Conservation (phyloP, 2,113 vertebrate genomes). For the Danio rerio region DNA sequence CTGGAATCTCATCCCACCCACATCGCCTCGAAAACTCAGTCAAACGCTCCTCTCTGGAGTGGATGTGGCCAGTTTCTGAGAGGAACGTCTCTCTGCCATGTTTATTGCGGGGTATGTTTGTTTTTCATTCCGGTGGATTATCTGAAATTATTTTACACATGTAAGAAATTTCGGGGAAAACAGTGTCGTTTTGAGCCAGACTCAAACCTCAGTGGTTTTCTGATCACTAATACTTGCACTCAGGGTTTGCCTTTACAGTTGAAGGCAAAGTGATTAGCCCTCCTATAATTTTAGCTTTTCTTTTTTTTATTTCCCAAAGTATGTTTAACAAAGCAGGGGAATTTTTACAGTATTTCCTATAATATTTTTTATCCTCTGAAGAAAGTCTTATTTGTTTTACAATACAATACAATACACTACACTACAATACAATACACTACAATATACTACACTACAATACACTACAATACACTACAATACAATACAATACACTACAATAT, state of each 20-base stretch:
- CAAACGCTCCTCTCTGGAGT: background rate
- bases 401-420: too few relatives aligned
- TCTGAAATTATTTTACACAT: slow-evolving; percentile 33
- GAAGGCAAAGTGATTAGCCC: too few relatives aligned
- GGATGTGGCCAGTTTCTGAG: background rate
- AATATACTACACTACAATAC: too few relatives aligned
- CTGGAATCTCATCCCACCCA: slow-evolving; percentile 4
- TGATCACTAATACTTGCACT: background rate
- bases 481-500: too few relatives aligned
- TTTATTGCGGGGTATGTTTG: slow-evolving; percentile 18
- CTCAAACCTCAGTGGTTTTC: slow-evolving; percentile 18
- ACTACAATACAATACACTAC: too few relatives aligned
- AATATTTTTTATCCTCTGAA: too few relatives aligned
- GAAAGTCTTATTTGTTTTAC: too few relatives aligned
- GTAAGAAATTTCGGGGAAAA: background rate
- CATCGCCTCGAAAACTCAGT: background rate
- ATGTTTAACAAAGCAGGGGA: too few relatives aligned
- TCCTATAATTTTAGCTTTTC: too few relatives aligned
- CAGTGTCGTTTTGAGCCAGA: background rate
- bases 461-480: too few relatives aligned
- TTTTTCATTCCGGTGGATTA: slow-evolving; percentile 36
- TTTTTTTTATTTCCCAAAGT: too few relatives aligned
- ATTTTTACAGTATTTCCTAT: too few relatives aligned
- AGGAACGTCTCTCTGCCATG: background rate
- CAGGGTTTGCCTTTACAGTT: slow-evolving; percentile 20